Conservation (phyloP, 1,140 invertebrate genomes). For the Procambarus clarkii region DNA sequence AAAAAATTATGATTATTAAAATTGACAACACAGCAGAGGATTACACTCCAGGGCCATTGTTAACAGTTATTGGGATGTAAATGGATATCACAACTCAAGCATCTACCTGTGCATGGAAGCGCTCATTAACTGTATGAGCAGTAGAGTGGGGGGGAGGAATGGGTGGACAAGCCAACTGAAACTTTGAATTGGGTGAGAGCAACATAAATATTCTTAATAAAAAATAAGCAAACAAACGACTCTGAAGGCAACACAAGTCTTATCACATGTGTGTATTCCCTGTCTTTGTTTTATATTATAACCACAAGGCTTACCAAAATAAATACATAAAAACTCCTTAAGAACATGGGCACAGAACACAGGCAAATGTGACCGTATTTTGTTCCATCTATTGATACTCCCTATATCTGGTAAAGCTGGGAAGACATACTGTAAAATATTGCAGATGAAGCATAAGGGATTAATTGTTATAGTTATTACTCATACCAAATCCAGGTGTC, state of each 20-base stretch:
- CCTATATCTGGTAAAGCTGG: slow-evolving; percentile 62
- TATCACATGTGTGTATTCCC: neutral
- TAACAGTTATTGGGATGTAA: neutral
- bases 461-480: slow-evolving; percentile 21
- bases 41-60: neutral
- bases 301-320: neutral
- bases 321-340: slow-evolving; percentile 6
- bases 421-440: slow-evolving; percentile 51
- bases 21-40: slow-evolving; percentile 7
- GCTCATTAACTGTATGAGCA: neutral
- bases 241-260: neutral
- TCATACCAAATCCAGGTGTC: slow-evolving; percentile 44
- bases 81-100: neutral
- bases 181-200: neutral
- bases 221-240: neutral
- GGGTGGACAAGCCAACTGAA: neutral
- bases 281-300: neutral
- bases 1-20: neutral
- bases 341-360: slow-evolving; percentile 35
- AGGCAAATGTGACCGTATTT: neutral
- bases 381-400: slow-evolving; percentile 16
- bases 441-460: slow-evolving; percentile 32
- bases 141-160: neutral
- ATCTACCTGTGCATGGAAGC: slow-evolving; percentile 5
- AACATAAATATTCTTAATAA: neutral